Conservation (phyloP, 1,140 invertebrate genomes). For the Cyrtorhinus lividipennis region DNA sequence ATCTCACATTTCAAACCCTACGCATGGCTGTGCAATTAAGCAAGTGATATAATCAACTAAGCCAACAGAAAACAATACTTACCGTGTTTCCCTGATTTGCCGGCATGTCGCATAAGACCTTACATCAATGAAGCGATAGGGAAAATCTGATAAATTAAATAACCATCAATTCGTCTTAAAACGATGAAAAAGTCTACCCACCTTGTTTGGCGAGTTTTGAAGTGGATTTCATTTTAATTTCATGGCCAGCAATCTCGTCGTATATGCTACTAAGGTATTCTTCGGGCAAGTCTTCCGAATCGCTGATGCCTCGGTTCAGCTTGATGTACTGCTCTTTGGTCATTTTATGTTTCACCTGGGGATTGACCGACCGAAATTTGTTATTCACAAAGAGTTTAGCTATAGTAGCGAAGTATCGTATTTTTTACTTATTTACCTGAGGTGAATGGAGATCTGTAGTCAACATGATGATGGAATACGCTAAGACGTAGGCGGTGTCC, state of each 20-base stretch:
- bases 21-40: conserved; percentile 10
- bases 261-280: conserved; percentile 96
- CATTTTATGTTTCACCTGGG: conserved; percentile 12
- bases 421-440: conserved; percentile 45
- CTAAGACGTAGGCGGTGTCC: conserved; percentile 95
- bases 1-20: too few relatives aligned
- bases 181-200: conserved; percentile 24
- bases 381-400: too few relatives aligned
- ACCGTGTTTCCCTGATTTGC: conserved; percentile 1
- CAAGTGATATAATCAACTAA: conserved; percentile 10
- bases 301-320: conserved; percentile 95
- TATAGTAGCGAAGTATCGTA: too few relatives aligned
- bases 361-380: too few relatives aligned
- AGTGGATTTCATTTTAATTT: conserved; percentile 96
- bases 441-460: conserved; percentile 98
- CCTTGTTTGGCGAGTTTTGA: conserved; percentile 69
- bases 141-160: neutral
- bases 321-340: conserved; percentile 94
- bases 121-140: conserved; percentile 6
- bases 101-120: neutral
- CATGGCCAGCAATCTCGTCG: conserved; percentile 96
- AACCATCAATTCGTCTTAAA: too few relatives aligned
- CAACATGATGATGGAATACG: conserved; percentile 98
- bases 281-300: conserved; percentile 92
- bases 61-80: neutral